phyloP scores from a whole-genome alignment of 2,797 vertebrate species.

The Sphaeramia orbicularis region DNA sequence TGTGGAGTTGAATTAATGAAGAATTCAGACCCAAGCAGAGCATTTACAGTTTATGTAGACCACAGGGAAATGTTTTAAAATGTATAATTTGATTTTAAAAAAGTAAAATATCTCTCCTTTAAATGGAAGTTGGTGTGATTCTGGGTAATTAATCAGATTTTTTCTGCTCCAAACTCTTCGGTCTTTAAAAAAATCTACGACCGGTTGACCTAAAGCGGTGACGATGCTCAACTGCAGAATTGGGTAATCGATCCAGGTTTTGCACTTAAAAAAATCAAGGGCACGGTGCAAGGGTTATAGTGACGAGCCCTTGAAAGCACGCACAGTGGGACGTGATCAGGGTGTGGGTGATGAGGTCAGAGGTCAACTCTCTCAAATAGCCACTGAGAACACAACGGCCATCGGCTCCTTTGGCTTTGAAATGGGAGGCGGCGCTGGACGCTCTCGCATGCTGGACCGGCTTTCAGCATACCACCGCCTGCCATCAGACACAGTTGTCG shows the following conservation, averaged over 20 bases:
- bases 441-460: slow-evolving; percentile 71
- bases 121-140: too few species aligned
- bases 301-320: slow-evolving; percentile 75
- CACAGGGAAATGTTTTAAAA: too few species aligned
- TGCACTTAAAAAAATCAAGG: slow-evolving; percentile 51
- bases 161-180: too few species aligned
- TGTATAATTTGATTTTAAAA: too few species aligned
- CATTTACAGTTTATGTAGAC: too few species aligned
- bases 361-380: slow-evolving; percentile 85
- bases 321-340: slow-evolving; percentile 73
- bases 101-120: too few species aligned
- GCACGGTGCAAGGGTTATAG: slow-evolving; percentile 49
- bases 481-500: slow-evolving; percentile 86
- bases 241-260: slow-evolving; percentile 61
- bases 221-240: slow-evolving; percentile 38
- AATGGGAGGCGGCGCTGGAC: slow-evolving; percentile 77
- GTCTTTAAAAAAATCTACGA: too few species aligned
- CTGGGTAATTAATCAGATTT: too few species aligned
- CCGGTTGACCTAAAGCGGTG: neutral
- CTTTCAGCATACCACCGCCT: slow-evolving; percentile 63
- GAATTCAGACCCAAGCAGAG: too few species aligned
- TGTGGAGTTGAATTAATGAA: too few species aligned
- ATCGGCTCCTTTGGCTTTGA: slow-evolving; percentile 86
- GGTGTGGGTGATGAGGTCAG: slow-evolving; percentile 82
- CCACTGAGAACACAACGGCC: slow-evolving; percentile 66